Percentiles rank a stretch among this genome's conserved stretches.
These are phyloP conservation scores for Callinectes sapidus DNA, from an alignment of 2,888 invertebrate genomes.

Conservation along the genomic window DNA sequence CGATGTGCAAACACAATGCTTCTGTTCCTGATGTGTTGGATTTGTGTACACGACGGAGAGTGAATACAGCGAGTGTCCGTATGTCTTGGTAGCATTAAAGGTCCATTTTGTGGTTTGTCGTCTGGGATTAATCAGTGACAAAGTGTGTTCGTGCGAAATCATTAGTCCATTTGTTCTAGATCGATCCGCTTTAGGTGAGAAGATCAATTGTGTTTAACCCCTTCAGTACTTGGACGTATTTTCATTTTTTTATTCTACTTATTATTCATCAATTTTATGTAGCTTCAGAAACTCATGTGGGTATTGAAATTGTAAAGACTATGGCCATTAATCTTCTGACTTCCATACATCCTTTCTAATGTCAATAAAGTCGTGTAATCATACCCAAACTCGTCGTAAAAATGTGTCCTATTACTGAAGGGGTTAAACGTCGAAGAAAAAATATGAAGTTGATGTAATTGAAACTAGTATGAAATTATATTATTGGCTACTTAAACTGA, in stretches of 20 bases:
- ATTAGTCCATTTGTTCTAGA: neutral
- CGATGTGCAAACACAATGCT: neutral
- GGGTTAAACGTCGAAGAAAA: neutral
- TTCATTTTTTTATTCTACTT: no score
- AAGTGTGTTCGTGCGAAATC: neutral
- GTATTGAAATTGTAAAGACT: no score
- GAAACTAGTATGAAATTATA: neutral
- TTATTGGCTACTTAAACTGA: neutral
- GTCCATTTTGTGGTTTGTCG: neutral
- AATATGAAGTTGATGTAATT: neutral
- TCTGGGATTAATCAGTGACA: neutral
- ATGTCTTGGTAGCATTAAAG: neutral
- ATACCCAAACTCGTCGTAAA: no score
- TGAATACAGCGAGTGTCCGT: neutral
- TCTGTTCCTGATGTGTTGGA: neutral
- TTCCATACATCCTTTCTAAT: no score
- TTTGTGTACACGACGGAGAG: neutral
- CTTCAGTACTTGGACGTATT: no score
- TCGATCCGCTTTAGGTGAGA: neutral
- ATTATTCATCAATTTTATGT: no score
- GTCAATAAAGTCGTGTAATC: no score
- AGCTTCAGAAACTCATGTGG: no score
- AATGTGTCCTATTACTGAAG: no score
- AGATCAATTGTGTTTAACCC: neutral
- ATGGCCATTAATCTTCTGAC: no score